These are phyloP conservation scores for Dendronephthya gigantea DNA, from an alignment of 64 coral and sea anemone species.

Conservation along the genomic window DNA sequence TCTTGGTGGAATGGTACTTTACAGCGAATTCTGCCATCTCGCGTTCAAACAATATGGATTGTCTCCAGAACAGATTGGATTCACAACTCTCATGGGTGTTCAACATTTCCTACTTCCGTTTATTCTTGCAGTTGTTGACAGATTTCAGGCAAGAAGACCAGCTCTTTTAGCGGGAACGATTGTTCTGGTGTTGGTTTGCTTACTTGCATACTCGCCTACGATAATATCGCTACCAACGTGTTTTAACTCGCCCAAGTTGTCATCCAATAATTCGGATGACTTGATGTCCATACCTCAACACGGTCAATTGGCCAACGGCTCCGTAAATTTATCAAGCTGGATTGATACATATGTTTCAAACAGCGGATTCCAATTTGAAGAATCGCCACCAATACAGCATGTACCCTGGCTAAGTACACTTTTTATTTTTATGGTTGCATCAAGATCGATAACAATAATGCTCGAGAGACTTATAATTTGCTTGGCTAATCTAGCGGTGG, in stretches of 20 bases:
- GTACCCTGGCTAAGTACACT: slow-evolving; percentile 24
- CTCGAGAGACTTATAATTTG: background rate
- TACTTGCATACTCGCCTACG: background rate
- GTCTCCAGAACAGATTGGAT: background rate
- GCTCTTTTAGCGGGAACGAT: background rate
- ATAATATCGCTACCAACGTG: background rate
- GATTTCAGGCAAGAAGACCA: background rate
- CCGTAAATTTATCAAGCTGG: background rate
- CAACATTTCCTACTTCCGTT: background rate
- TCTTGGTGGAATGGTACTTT: background rate
- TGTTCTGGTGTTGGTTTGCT: background rate
- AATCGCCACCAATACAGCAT: background rate
- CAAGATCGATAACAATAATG: background rate
- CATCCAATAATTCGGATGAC: background rate
- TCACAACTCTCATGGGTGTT: background rate
- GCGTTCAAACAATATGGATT: background rate
- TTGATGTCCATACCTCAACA: background rate
- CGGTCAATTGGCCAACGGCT: background rate
- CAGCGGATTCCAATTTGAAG: background rate
- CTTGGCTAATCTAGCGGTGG: background rate
- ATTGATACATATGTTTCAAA: background rate
- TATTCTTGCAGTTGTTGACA: background rate
- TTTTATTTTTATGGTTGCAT: background rate
- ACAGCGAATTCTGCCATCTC: background rate
- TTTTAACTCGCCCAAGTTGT: background rate